Base-by-base conservation (phyloP, 2,113 vertebrate genomes). In the Thamnophis sirtalis region DNA sequence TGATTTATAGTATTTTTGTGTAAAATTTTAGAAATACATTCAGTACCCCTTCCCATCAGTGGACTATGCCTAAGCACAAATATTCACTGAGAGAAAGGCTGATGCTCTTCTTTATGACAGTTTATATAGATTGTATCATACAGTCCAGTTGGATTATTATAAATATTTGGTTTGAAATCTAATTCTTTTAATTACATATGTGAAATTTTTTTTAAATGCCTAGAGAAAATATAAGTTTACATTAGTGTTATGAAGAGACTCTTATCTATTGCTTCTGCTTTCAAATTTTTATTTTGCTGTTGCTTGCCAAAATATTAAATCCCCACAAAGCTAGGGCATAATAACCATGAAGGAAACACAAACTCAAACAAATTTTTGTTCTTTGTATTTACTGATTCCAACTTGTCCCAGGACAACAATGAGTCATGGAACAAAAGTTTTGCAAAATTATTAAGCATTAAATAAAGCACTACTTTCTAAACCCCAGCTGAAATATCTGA, bases 391-490 rank as follows among this genome's bases (percentile, higher is more conserved):
- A 92, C 3, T 56, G 33, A 85, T 96, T 95, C 90, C n/a, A 84
- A 22, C 89, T 94, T 92, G 2, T 7, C 92, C 84, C 43, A 55
- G 21, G 55, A 90, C 92, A 95, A 88, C 33, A 63, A 38, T 51
- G 17, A 21, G 24, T 95, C 87, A n/a, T 89, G 93, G 68, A 56
- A 38, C 93, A 60, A 96, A 92, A 51, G 33, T 19, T 91, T 94
- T 94, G 53, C 43, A 84, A 92, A 93, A 51, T 10, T 91, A 89
- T 92, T 93, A 80, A 38, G 68, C 68, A 90, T 85, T 58, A 91
- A 53, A 91, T 68, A 24, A 22, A 60, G 22, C 54, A 38, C 73
- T 28, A 17, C 54, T 73, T 87, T 88, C 51, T 38, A 10, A 28
- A 80, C 11, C 33, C 28, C 63, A 55, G 3, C 63, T 88, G 68